These are phyloP conservation scores for Scomber colias DNA, from an alignment of 2,113 vertebrate genomes.

Conservation along the genomic window DNA sequence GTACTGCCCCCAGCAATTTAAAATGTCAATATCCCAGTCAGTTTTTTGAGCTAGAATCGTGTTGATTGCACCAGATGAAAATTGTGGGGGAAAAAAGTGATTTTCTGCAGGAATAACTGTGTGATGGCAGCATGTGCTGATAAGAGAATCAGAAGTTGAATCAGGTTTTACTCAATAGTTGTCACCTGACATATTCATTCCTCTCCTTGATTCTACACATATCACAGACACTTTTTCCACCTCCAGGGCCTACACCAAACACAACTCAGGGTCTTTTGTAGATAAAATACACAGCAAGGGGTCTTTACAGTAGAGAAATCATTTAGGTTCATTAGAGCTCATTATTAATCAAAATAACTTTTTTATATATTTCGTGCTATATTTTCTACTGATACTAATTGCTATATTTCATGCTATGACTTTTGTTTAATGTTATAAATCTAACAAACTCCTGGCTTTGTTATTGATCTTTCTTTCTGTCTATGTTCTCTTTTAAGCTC, in stretches of 20 bases:
- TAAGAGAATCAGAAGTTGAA: constrained; percentile 23
- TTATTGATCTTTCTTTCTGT: background rate
- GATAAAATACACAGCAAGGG: background rate
- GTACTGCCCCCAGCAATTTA: constrained; percentile 17
- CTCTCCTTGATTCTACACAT: background rate
- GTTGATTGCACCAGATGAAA: constrained; percentile 36
- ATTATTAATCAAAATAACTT: too few species aligned
- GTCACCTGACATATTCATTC: background rate
- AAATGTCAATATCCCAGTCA: constrained; percentile 23
- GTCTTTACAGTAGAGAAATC: background rate
- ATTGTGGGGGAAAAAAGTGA: background rate
- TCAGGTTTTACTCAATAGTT: background rate
- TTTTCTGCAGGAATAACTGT: constrained; percentile 22
- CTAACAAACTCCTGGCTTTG: background rate
- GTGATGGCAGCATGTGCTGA: constrained; percentile 10
- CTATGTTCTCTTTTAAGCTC: background rate
- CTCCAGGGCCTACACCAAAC: background rate
- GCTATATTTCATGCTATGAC: background rate
- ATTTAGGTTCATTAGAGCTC: background rate
- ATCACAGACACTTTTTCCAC: background rate
- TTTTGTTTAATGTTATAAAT: constrained; percentile 9
- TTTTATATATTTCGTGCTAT: too few species aligned
- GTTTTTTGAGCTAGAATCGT: constrained; percentile 21
- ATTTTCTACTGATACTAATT: background rate
- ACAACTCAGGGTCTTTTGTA: background rate